phyloP scores from a whole-genome alignment of 92 coral and sea anemone genomes.

The Metridium senile region DNA sequence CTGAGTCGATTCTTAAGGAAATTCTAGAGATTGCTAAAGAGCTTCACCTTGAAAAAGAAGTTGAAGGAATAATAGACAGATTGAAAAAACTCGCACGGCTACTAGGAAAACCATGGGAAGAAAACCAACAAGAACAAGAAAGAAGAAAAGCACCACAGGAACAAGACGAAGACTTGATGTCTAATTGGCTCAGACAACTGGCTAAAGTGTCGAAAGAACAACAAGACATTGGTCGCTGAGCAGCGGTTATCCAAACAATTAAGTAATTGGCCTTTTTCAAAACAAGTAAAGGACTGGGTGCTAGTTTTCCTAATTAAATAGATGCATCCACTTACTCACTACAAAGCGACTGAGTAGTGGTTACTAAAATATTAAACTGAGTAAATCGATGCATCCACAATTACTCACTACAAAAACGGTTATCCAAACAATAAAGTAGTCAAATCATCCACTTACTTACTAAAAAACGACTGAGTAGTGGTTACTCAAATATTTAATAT shows the following conservation, averaged over 20 bases:
- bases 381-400: no score
- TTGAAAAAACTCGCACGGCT: constrained; percentile 22
- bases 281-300: no score
- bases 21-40: constrained; percentile 30
- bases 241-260: not conserved
- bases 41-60: constrained; percentile 46
- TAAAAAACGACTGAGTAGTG: no score
- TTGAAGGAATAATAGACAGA: constrained; percentile 58
- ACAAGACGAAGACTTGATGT: not conserved
- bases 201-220: not conserved
- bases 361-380: no score
- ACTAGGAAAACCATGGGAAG: not conserved
- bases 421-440: no score
- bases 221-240: not conserved
- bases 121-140: not conserved
- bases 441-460: no score
- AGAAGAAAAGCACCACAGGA: not conserved
- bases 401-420: no score
- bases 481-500: no score
- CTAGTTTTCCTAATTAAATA: no score
- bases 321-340: no score
- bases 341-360: no score
- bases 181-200: not conserved
- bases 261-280: no score
- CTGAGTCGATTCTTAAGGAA: constrained; percentile 3